Evolutionary conservation across 1,140 invertebrate species (phyloP).

Genomic region (Saccostrea echinata): DNA sequence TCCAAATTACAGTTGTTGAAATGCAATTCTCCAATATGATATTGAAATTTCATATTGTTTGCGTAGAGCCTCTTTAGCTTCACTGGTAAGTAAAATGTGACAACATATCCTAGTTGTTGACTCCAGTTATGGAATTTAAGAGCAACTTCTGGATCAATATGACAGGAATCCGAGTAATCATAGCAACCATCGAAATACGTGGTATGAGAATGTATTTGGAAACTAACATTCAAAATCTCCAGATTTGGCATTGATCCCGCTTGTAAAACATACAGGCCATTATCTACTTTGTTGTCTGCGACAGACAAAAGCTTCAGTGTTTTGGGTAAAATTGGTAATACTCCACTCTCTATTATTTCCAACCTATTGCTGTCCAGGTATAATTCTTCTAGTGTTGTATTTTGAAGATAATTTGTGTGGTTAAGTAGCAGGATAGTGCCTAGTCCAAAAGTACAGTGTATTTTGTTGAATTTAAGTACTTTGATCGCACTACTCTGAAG

Average conservation of each 20-base stretch:
- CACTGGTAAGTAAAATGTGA: background rate
- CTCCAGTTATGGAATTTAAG: background rate
- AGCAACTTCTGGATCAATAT: background rate
- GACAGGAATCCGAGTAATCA: background rate
- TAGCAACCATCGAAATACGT: background rate
- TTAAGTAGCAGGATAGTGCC: conserved; percentile 17
- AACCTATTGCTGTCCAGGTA: conserved; percentile 52
- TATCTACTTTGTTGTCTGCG: conserved; percentile 44
- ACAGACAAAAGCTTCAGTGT: conserved; percentile 41
- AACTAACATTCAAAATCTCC: background rate
- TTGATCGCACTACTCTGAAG: conserved; percentile 47
- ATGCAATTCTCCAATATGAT: background rate
- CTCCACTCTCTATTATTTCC: conserved; percentile 17
- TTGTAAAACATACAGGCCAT: conserved; percentile 41
- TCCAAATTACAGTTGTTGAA: background rate
- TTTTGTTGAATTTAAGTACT: conserved; percentile 41
- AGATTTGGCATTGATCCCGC: background rate
- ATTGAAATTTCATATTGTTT: background rate
- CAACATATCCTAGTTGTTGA: background rate
- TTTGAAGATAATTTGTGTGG: background rate
- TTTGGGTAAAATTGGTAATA: background rate
- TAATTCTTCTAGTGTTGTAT: conserved; percentile 45
- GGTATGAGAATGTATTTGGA: conserved; percentile 22
- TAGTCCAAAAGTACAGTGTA: conserved; percentile 49
- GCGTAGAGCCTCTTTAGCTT: background rate